These are phyloP conservation scores for Gorilla gorilla DNA, from an alignment of 2,113 vertebrate species.

Conservation along the genomic window DNA sequence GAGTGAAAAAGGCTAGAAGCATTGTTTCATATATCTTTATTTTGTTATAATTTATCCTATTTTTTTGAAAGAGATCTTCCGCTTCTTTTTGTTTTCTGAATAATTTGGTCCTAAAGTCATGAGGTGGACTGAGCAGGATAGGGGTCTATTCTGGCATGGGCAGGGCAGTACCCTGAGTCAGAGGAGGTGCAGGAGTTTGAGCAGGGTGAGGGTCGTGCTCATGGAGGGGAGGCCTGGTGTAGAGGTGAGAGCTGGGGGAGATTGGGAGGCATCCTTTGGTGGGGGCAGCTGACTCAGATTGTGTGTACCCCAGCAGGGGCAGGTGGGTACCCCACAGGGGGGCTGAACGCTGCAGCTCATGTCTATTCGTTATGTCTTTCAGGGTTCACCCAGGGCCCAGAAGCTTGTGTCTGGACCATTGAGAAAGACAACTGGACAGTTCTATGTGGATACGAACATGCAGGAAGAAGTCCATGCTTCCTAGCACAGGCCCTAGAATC, in stretches of 20 bases:
- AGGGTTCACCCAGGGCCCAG: background rate
- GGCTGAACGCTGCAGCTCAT: accelerated
- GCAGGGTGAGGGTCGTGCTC: accelerated
- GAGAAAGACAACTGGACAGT: no score
- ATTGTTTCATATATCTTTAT: background rate
- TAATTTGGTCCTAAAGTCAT: accelerated
- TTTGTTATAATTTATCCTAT: background rate
- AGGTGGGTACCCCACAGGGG: accelerated
- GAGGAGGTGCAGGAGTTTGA: background rate
- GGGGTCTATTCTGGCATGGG: background rate
- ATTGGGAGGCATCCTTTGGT: accelerated
- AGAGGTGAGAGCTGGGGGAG: background rate
- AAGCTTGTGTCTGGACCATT: background rate
- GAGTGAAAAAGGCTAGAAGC: background rate
- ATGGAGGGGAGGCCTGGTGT: accelerated
- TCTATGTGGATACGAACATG: background rate
- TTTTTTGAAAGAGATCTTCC: background rate
- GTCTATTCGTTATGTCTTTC: background rate
- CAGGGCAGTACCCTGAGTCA: background rate
- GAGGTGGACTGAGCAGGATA: background rate
- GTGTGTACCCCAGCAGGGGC: no score
- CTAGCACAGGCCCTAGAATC: background rate
- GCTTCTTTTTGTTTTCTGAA: background rate
- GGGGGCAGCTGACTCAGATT: no score
- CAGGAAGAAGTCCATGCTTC: no score